These are phyloP conservation scores for Anser brachyrhynchus DNA, from an alignment of 2,113 vertebrate genomes.

Conservation along the genomic window DNA sequence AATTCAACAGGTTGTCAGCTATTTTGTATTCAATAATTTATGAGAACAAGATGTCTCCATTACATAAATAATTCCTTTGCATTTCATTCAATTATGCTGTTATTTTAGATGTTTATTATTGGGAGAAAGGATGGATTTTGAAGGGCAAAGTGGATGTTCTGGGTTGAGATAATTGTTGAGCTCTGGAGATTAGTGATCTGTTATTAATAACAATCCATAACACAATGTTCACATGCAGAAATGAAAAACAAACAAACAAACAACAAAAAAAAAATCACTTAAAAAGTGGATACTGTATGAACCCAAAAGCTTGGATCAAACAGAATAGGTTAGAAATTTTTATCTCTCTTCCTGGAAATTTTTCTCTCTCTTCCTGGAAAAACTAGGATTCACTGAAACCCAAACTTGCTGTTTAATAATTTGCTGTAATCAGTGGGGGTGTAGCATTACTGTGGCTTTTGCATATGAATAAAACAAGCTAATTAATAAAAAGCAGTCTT, in stretches of 20 bases:
- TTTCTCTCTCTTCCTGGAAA: neutral
- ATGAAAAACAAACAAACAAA: neutral
- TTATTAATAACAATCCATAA: neutral
- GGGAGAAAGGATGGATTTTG: constrained; percentile 31
- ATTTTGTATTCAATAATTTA: constrained; percentile 72
- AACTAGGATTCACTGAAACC: neutral
- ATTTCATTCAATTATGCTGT: constrained; percentile 67
- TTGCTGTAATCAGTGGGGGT: neutral
- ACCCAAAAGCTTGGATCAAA: neutral
- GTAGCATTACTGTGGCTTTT: neutral
- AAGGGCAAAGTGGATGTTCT: constrained; percentile 23
- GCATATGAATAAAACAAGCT: neutral
- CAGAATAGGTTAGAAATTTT: neutral
- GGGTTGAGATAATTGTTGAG: neutral
- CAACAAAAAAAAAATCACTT: neutral
- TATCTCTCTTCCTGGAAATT: neutral
- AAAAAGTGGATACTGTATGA: neutral
- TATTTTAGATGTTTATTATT: constrained; percentile 63
- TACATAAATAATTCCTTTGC: constrained; percentile 75
- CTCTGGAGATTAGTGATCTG: neutral
- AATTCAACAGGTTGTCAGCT: constrained; percentile 61
- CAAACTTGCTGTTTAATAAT: neutral
- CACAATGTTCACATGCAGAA: neutral
- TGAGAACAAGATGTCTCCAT: constrained; percentile 73
- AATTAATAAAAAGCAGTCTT: neutral